Evolutionary conservation across 2,113 vertebrate species (phyloP).

Genomic region (Silurus asotus): DNA sequence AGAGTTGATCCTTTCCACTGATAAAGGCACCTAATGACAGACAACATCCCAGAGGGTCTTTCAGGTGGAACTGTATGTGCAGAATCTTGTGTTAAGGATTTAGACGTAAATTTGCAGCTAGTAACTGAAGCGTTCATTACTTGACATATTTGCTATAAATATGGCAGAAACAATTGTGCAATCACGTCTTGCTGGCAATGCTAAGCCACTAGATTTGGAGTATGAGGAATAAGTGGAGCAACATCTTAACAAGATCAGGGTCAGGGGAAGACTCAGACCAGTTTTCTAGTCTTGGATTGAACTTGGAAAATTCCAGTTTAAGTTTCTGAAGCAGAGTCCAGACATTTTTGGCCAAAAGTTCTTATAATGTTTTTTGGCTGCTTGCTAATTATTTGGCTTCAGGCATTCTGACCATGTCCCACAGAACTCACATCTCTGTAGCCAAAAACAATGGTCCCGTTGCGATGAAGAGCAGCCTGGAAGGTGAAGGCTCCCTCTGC

Average conservation of each 20-base stretch:
- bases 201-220: background rate
- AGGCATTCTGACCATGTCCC: background rate
- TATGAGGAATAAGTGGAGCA: background rate
- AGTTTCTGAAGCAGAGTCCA: background rate
- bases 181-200: background rate
- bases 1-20: slow-evolving; percentile 81
- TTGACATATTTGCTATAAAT: slow-evolving; percentile 22
- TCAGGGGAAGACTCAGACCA: background rate
- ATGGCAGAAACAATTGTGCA: background rate
- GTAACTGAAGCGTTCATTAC: slow-evolving; percentile 2
- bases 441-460: slow-evolving; percentile 84
- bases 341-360: slow-evolving; percentile 8
- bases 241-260: slow-evolving; percentile 8
- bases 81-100: slow-evolving; percentile 2
- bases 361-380: slow-evolving; percentile 18
- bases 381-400: background rate
- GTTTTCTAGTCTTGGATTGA: slow-evolving; percentile 1
- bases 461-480: slow-evolving; percentile 82
- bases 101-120: background rate
- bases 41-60: slow-evolving; percentile 21
- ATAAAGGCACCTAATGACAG: slow-evolving; percentile 81
- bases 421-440: slow-evolving; percentile 85
- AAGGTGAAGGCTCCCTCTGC: slow-evolving; percentile 87
- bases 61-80: slow-evolving; percentile 2
- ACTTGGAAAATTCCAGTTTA: slow-evolving; percentile 16